Evolutionary conservation across 1,140 invertebrate species (phyloP).

Genomic region (Drosophila nigromelanica): DNA sequence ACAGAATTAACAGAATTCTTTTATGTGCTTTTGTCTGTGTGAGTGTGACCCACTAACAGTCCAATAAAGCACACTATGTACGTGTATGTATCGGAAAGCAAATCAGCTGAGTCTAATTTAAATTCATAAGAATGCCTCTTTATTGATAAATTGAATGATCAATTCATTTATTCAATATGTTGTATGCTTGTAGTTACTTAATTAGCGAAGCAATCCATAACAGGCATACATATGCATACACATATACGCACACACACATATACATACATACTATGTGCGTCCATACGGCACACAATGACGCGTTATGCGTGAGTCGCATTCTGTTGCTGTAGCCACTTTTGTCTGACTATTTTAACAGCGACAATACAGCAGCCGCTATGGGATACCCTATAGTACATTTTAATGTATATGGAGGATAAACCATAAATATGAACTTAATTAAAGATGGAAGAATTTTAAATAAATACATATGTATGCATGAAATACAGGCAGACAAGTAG

Average conservation of each 20-base stretch:
- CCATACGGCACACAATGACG: conserved; percentile 7
- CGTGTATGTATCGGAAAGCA: neutral
- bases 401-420: no score
- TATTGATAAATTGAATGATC: conserved; percentile 29
- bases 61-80: neutral
- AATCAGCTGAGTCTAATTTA: conserved; percentile 21
- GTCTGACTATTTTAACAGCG: conserved; percentile 18
- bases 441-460: no score
- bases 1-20: no score
- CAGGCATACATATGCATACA: neutral
- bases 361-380: neutral
- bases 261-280: neutral
- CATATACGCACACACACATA: neutral
- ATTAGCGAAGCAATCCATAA: conserved; percentile 4
- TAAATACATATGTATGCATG: neutral
- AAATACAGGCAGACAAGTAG: neutral
- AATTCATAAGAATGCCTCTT: conserved; percentile 20
- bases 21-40: conserved; percentile 1
- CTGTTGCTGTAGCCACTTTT: conserved; percentile 2
- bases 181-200: neutral
- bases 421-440: no score
- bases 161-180: conserved; percentile 22
- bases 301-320: conserved; percentile 13
- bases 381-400: neutral
- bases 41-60: conserved; percentile 35